These are phyloP conservation scores for Globicephala melas DNA, from an alignment of 2,113 vertebrate species.

Conservation along the genomic window DNA sequence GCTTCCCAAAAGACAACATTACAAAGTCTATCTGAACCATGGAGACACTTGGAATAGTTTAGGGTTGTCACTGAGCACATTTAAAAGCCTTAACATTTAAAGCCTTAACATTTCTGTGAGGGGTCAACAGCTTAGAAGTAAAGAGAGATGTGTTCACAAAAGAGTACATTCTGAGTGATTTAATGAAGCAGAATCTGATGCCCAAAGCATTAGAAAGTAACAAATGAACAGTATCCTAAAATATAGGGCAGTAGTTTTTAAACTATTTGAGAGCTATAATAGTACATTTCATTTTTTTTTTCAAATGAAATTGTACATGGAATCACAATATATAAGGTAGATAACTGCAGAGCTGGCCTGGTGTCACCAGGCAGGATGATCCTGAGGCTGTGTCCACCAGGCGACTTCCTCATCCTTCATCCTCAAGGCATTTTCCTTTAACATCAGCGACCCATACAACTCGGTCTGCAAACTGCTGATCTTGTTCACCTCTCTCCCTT, in stretches of 20 bases:
- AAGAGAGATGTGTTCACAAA: background rate
- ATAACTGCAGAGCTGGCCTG: background rate
- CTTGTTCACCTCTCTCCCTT: background rate
- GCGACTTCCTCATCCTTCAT: background rate
- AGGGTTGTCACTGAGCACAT: background rate
- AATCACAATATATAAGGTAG: background rate
- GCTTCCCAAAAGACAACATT: background rate
- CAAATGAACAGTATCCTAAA: background rate
- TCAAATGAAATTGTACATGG: background rate
- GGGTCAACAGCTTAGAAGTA: background rate
- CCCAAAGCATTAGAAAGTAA: background rate
- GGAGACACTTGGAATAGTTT: background rate
- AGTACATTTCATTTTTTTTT: background rate
- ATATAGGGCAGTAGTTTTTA: background rate
- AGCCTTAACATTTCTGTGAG: background rate
- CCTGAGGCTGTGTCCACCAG: accelerated
- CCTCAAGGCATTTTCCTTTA: background rate
- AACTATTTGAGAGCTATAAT: background rate
- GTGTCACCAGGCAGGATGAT: accelerated
- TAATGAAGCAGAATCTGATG: background rate
- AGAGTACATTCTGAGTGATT: background rate
- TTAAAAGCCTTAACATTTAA: background rate
- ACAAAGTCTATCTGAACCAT: background rate
- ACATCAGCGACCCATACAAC: background rate
- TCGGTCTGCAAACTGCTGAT: background rate